A percentile compares a stretch with the other conserved stretches of the same genome.
Conservation (phyloP, 2,797 vertebrate species). For the Gymnocypris eckloni region DNA sequence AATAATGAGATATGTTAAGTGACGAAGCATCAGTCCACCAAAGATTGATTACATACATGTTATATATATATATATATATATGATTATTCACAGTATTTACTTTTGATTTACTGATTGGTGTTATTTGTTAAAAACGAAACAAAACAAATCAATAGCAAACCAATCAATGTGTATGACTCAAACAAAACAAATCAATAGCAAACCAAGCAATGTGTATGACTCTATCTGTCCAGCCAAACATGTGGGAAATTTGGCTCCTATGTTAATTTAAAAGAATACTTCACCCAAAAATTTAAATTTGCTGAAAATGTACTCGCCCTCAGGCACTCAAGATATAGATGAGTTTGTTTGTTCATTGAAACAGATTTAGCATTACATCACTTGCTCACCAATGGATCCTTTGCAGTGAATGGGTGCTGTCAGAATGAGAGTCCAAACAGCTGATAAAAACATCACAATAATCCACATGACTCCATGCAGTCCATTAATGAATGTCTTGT, state of each 20-base stretch:
- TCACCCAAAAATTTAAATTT: background rate
- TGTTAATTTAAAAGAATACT: constrained; percentile 5
- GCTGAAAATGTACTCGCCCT: background rate
- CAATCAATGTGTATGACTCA: background rate
- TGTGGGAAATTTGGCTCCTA: background rate
- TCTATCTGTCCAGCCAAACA: background rate
- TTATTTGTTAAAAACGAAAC: constrained; percentile 3
- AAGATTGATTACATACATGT: background rate
- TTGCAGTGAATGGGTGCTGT: background rate
- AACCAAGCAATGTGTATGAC: background rate
- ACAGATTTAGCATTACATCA: background rate
- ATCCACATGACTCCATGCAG: background rate
- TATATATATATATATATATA: background rate
- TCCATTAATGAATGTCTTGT: background rate
- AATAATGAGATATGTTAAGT: background rate
- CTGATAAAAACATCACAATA: background rate
- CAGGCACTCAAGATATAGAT: background rate
- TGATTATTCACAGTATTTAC: constrained; percentile 3
- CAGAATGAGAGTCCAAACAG: background rate
- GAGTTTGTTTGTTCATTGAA: background rate
- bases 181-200: constrained; percentile 1
- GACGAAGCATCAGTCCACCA: background rate
- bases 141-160: background rate
- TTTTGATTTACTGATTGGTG: background rate
- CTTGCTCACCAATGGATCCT: background rate